phyloP scores from a whole-genome alignment of 2,113 vertebrate genomes.

The Amazona vittata region DNA sequence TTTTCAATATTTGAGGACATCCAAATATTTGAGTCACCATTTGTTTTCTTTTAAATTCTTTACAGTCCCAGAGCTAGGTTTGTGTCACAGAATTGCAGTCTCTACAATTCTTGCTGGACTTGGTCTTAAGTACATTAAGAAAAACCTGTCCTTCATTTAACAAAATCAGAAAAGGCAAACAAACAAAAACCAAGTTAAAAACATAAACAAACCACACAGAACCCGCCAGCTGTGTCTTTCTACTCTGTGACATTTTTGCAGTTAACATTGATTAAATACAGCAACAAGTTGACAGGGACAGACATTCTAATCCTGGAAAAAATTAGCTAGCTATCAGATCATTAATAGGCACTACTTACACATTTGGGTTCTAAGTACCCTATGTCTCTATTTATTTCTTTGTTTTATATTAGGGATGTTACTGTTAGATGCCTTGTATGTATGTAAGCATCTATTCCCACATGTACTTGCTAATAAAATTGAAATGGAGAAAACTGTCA shows the following conservation, averaged over 20 bases:
- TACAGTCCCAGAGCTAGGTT: neutral
- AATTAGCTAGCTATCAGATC: neutral
- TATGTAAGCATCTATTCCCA: neutral
- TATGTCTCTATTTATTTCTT: neutral
- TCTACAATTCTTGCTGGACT: neutral
- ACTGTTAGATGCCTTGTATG: neutral
- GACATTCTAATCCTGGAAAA: neutral
- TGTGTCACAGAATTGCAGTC: neutral
- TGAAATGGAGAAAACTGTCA: neutral
- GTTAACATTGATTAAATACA: neutral
- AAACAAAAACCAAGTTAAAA: neutral
- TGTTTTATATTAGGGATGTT: neutral
- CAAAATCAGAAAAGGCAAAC: neutral
- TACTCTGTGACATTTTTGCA: neutral
- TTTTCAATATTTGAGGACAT: neutral
- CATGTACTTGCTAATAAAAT: neutral
- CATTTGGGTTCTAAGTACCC: neutral
- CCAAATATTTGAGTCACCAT: neutral
- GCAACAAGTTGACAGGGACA: neutral
- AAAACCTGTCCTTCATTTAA: neutral
- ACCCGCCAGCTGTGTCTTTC: neutral
- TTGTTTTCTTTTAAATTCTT: neutral
- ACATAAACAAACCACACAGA: neutral
- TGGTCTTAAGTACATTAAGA: neutral
- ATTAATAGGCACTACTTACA: neutral